phyloP scores from a whole-genome alignment of 2,113 vertebrate species.

The Brachyhypopomus occidentalis region DNA sequence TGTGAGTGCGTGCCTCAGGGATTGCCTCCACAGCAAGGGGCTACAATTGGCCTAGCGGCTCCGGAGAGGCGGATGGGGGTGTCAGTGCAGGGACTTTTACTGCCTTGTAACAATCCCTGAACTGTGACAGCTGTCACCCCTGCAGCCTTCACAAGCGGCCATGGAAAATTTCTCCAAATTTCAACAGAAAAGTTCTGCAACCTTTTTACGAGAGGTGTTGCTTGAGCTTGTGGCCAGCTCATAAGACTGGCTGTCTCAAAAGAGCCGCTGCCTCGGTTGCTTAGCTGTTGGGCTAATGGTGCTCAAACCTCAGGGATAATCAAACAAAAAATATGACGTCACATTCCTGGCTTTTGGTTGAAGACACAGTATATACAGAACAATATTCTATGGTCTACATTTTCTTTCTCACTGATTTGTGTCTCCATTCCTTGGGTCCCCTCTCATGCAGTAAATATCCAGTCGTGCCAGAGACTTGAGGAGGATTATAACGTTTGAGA shows the following conservation, averaged over 20 bases:
- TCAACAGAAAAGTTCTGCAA: slow-evolving; percentile 8
- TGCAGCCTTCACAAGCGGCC: slow-evolving; percentile 31
- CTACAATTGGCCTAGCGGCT: slow-evolving; percentile 41
- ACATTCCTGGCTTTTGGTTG: slow-evolving; percentile 6
- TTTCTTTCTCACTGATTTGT: slow-evolving; percentile 39
- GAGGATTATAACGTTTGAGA: not conserved
- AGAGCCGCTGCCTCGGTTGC: slow-evolving; percentile 9
- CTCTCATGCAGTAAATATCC: slow-evolving; percentile 41
- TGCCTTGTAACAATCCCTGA: slow-evolving; percentile 49
- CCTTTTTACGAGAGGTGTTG: slow-evolving; percentile 15
- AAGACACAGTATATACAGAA: not conserved
- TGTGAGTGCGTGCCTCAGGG: slow-evolving; percentile 31
- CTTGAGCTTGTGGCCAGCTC: not conserved
- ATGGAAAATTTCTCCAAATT: slow-evolving; percentile 40
- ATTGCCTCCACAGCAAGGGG: slow-evolving; percentile 46
- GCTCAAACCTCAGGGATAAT: slow-evolving; percentile 31
- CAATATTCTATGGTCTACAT: not conserved
- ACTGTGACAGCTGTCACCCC: slow-evolving; percentile 49
- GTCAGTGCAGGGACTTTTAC: slow-evolving; percentile 45
- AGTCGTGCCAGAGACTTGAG: slow-evolving; percentile 16
- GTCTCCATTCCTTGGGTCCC: slow-evolving; percentile 30
- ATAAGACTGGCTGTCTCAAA: slow-evolving; percentile 11
- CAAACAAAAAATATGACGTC: slow-evolving; percentile 21
- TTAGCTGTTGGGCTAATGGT: slow-evolving; percentile 32
- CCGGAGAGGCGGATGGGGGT: slow-evolving; percentile 40